These are phyloP conservation scores for Tetranychus piercei DNA, from an alignment of 2,888 invertebrate genomes.

Conservation along the genomic window DNA sequence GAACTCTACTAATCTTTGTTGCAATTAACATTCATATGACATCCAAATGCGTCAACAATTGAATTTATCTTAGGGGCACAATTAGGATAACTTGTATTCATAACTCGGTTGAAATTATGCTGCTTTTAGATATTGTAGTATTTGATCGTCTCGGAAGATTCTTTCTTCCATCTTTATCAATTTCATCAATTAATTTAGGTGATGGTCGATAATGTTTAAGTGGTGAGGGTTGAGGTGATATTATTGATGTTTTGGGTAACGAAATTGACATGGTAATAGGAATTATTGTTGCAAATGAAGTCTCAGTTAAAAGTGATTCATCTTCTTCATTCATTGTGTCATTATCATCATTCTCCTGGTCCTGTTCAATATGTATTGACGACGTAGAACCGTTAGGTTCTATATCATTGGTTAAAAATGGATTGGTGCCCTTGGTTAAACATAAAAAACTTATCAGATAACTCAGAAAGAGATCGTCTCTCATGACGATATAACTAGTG, in stretches of 20 bases:
- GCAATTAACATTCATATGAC: slow-evolving; percentile 84
- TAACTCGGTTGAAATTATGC: not conserved
- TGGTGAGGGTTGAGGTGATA: not conserved
- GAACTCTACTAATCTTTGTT: slow-evolving; percentile 91
- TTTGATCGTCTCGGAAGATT: not conserved
- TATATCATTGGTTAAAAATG: too few relatives aligned
- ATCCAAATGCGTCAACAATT: slow-evolving; percentile 78
- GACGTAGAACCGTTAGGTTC: too few relatives aligned
- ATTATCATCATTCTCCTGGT: not conserved
- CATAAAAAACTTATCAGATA: slow-evolving; percentile 35
- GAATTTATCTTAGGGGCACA: slow-evolving; percentile 42
- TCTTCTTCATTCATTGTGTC: slow-evolving; percentile 4
- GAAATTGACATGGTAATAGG: not conserved
- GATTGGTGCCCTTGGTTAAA: too few relatives aligned
- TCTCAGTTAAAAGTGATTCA: not conserved
- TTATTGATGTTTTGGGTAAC: not conserved
- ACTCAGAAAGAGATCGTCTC: slow-evolving; percentile 61
- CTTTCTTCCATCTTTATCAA: not conserved
- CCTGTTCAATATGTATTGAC: not conserved
- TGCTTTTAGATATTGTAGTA: not conserved
- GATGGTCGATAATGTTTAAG: not conserved
- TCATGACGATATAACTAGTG: slow-evolving; percentile 70
- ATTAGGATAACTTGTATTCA: slow-evolving; percentile 27
- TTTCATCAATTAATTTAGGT: not conserved
- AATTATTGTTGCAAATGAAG: not conserved